Percentiles rank a stretch among this genome's conserved stretches.
Evolutionary conservation across 2,888 invertebrate genomes (phyloP).

Genomic region (Escarpia spicata): DNA sequence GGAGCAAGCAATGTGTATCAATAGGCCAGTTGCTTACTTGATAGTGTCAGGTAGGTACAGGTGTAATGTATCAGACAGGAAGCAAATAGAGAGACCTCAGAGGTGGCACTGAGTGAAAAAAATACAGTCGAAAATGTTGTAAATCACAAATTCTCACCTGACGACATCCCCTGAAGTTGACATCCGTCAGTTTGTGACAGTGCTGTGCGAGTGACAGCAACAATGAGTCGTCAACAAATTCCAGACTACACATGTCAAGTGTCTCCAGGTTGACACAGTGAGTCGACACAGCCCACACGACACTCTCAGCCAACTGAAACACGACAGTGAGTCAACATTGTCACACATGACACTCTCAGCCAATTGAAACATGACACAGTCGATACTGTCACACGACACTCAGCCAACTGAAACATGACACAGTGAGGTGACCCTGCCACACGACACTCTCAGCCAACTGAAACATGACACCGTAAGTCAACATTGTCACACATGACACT

Average conservation of each 20-base stretch:
- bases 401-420: no score
- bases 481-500: neutral
- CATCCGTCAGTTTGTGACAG: constrained; percentile 49
- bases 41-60: no score
- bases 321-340: neutral
- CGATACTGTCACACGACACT: constrained; percentile 35
- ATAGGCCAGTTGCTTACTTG: no score
- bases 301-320: constrained; percentile 49
- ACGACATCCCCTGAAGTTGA: constrained; percentile 58
- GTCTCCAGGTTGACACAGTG: constrained; percentile 52
- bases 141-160: constrained; percentile 45
- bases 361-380: neutral
- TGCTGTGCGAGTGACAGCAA: constrained; percentile 50
- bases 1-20: no score
- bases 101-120: neutral
- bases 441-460: no score
- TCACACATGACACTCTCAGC: neutral
- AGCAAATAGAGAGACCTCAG: no score
- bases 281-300: constrained; percentile 46
- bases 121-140: neutral
- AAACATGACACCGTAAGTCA: neutral
- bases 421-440: neutral
- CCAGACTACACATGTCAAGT: constrained; percentile 54
- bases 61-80: no score
- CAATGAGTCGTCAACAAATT: constrained; percentile 50